phyloP scores from a whole-genome alignment of 2,888 invertebrate species.

The Axea sp. region DNA sequence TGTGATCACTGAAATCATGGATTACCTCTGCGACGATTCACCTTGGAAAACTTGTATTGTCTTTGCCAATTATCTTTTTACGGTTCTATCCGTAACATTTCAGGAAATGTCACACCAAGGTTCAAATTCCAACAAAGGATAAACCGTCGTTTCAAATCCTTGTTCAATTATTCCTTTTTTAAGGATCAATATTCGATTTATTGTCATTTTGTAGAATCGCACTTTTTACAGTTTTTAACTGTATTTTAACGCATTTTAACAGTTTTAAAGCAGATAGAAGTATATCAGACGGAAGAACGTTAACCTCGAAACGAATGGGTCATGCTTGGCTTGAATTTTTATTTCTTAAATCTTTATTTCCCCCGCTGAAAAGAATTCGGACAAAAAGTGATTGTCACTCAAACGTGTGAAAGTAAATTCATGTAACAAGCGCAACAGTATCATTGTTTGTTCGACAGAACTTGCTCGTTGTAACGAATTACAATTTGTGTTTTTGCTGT shows the following conservation, averaged over 20 bases:
- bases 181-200: no score
- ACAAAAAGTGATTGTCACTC: conserved; percentile 51
- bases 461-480: conserved; percentile 44
- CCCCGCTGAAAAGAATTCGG: conserved; percentile 34
- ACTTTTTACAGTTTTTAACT: no score
- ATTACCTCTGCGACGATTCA: conserved; percentile 15
- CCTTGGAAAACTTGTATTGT: conserved; percentile 36
- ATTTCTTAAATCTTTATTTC: conserved; percentile 45
- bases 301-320: conserved; percentile 26
- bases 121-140: conserved; percentile 12
- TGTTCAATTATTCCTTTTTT: no score
- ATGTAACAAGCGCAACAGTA: conserved; percentile 47
- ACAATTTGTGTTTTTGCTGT: conserved; percentile 45
- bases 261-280: neutral
- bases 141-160: neutral
- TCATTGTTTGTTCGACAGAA: conserved; percentile 41
- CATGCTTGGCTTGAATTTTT: conserved; percentile 41
- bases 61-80: conserved; percentile 11
- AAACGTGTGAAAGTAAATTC: conserved; percentile 57
- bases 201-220: no score
- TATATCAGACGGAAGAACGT: conserved; percentile 28
- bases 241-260: no score
- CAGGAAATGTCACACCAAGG: conserved; percentile 29
- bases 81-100: conserved; percentile 13
- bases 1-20: conserved; percentile 10